Base-by-base conservation (phyloP, 2,797 vertebrate species). In the Xenentodon cancila region DNA sequence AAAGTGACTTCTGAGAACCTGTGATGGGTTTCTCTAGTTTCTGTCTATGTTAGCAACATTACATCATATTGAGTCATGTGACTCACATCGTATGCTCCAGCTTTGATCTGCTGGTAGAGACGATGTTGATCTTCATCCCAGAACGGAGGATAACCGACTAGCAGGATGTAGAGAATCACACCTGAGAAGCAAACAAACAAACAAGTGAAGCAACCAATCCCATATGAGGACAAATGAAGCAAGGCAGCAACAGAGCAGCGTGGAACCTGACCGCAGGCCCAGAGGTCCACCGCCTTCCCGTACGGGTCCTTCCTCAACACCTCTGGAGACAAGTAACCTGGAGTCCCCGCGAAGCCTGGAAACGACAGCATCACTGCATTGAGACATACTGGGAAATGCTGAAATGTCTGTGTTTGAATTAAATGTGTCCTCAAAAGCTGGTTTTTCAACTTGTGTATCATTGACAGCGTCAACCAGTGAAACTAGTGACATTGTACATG, bases 101-200 rank as follows among this genome's bases (percentile, higher is more conserved):
- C 97, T 91, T 98, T 98, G 93, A 99, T 99, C 90, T 99, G 97
- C 92, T 99, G 97, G 81, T 99, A 99, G 25, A 98, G 94, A 75
- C 97, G 93, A 84, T 98, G 97, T 64, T 99, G 97, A 72, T 99
- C 97, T 88, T 99, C 97, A 87, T 99, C 97, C 97, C 97, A 99
- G 84, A 99, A 99, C 0, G 97, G 97, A 15, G 97, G 97, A 61
- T 99, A 99, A 22, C 97, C 97, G 0, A 99, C 97, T 80, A 98
- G 85, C 46, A 99, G 81, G 78, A 99, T 98, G 86, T 98, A 99
- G 16, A 99, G 93, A 61, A 99, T 99, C 68, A 98, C 97, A 9
- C 97, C 97, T 99, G 86, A 27, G 8, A 51, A 32, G 40, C 18
- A 61, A n/a, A 61, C 9, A 50, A 13, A 19, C 1, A 47, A 18